Evolutionary conservation across 2,797 vertebrate species (phyloP), one percentile per base, ranked within the genome.

Genomic region (Enteromius trimaculatus): DNA sequence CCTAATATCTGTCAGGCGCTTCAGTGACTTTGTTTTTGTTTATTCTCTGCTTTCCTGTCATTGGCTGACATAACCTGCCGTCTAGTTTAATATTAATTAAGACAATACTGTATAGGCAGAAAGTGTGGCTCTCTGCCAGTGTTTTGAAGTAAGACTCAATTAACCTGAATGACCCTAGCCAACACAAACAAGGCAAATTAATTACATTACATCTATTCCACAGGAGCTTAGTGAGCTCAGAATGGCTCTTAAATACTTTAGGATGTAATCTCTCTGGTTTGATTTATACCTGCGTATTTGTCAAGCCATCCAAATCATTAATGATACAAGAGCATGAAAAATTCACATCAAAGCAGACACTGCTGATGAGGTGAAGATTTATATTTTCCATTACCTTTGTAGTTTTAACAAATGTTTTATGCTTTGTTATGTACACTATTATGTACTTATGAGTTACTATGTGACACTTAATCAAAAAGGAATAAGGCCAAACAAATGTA

Each of bases 71-170:
- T 87, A 82, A 80, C 91, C 89, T 88, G 89, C 87, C 80, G 76
- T 74, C 88, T 92, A 81, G 85, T 90, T 92, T 91, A 86, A 89
- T 89, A 91, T 90, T 92, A 93, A 95, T 95, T 93, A 94, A 93
- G 90, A 66, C 77, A 90, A 89, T 91, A 92, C 88, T 90, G 91
- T 92, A 92, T 90, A 88, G 89, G 86, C 84, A 81, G 84, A 84
- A 92, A 82, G 77, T 86, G 87, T 90, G 92, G 91, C 92, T 90
- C 84, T 49, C 37, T 81, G 91, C 91, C 92, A 93, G 90, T 86
- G 91, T 91, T 91, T 89, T 92, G 89, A 93, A 93, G 90, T 92
- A 93, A 94, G 91, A 94, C 93, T 94, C 92, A 94, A 95, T 95
- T 95, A 95, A 95, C 94, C 92, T 88, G 66, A 71, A 83, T 87